Percentiles rank a stretch among this genome's conserved stretches.
These are phyloP conservation scores for Nixonia krombeini DNA, from an alignment of 1,140 invertebrate genomes.

Conservation along the genomic window DNA sequence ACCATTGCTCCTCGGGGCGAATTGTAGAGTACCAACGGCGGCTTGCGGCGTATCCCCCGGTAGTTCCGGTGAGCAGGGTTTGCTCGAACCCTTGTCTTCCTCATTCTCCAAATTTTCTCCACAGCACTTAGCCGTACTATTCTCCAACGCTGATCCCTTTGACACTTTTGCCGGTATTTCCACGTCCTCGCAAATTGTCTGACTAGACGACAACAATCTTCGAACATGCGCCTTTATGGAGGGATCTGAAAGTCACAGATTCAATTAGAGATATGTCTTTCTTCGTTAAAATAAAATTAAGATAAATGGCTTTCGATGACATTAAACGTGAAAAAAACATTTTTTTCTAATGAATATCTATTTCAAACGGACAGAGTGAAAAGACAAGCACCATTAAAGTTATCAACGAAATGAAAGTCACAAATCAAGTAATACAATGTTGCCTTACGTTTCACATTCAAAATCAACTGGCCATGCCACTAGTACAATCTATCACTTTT, in stretches of 20 bases:
- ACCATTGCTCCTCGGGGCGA: slow-evolving; percentile 63
- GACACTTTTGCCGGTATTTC: slow-evolving; percentile 29
- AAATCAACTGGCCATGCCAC: too few relatives aligned
- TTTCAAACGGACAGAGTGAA: too few relatives aligned
- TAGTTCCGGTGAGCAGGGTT: slow-evolving; percentile 50
- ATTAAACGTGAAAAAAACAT: too few relatives aligned
- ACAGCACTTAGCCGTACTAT: slow-evolving; percentile 25
- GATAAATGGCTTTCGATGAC: too few relatives aligned
- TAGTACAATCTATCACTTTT: too few relatives aligned
- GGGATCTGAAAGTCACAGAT: slow-evolving; percentile 77
- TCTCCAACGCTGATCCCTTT: slow-evolving; percentile 32
- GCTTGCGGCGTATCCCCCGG: slow-evolving; percentile 50
- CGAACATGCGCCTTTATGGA: slow-evolving; percentile 86
- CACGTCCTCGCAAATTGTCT: slow-evolving; percentile 57
- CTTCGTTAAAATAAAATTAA: too few relatives aligned
- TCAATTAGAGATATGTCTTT: too few relatives aligned
- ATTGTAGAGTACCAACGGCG: slow-evolving; percentile 38
- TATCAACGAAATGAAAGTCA: too few relatives aligned
- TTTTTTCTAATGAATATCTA: too few relatives aligned
- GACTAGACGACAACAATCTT: slow-evolving; percentile 78
- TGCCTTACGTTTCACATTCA: too few relatives aligned
- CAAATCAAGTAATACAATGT: too few relatives aligned
- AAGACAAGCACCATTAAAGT: too few relatives aligned
- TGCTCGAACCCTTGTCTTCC: slow-evolving; percentile 51
- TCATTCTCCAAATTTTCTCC: slow-evolving; percentile 43